Evolutionary conservation across 1,140 invertebrate genomes (phyloP), one percentile per base, ranked within the genome.

Genomic region (Trachymyrmex septentrionalis): DNA sequence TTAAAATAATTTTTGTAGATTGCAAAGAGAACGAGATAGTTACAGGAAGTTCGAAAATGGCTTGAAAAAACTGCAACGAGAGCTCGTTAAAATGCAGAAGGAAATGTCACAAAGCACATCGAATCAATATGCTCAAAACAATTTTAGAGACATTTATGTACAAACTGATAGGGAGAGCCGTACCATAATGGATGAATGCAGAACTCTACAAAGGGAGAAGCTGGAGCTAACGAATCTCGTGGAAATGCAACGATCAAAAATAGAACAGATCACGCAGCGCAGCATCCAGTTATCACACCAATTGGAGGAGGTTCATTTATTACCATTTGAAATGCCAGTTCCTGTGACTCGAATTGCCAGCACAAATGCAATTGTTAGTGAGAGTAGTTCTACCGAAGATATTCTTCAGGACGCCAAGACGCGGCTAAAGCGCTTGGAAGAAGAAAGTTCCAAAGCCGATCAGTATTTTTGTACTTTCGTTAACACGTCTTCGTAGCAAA

Each of bases 311-410:
- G 84, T 89, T 9, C 92, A 93, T 71, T 85, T 93, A 5, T 59
- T 85, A 4, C 30, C 84, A 63, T 1, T 86, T 0, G 90, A 93
- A 72, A 38, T 92, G 24, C 84, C 91, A 12, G 21, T 61, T 21
- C 71, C 88, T 7, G 44, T 91, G n/a, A 78, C 87, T 27, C 87
- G 80, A 81, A 61, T 88, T 72, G 59, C 71, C 21, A 92, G 92
- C 57, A 64, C 77, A 0, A 94, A 92, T 34, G 93, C 92, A 16
- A 66, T 94, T 44, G 82, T 95, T 2, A 95, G 94, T 57, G 95
- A 95, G 84, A 94, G 92, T 14, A 95, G 95, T 86, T 95, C 94
- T 0, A 95, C 94, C 0, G 95, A 95, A 57, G 95, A 95, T 85
- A 95, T 95, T 27, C 86, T 95, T 34, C 93, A 94, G 27, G 95